Conservation (phyloP, 2,888 invertebrate species). For the Aromia moschata region DNA sequence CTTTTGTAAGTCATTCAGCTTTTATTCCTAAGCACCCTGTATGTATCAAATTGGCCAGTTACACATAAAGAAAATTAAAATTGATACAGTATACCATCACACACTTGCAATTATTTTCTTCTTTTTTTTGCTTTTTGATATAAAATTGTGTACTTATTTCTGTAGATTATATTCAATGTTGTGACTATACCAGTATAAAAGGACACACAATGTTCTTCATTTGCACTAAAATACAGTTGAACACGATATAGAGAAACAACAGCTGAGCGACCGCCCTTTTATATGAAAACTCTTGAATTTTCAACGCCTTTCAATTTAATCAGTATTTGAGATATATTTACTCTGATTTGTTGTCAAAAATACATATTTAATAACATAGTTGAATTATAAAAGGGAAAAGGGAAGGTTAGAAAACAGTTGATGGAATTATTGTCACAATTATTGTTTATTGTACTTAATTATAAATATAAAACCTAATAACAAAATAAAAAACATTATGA, state of each 20-base stretch:
- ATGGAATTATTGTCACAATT: too few relatives aligned
- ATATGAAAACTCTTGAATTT: constrained; percentile 1
- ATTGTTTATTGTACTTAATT: too few relatives aligned
- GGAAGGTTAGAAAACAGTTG: too few relatives aligned
- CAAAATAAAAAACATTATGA: too few relatives aligned
- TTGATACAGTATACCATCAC: constrained; percentile 47
- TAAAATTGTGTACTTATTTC: constrained; percentile 23
- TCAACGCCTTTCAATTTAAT: too few relatives aligned
- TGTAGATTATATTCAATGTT: constrained; percentile 27
- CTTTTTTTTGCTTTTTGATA: constrained; percentile 30
- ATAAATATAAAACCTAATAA: too few relatives aligned
- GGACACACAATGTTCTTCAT: constrained; percentile 6
- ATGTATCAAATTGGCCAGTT: constrained; percentile 30
- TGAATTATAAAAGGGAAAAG: too few relatives aligned
- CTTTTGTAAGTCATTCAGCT: constrained; percentile 12
- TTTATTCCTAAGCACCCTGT: constrained; percentile 30
- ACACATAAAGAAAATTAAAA: constrained; percentile 27
- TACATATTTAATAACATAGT: too few relatives aligned
- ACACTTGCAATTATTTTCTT: constrained; percentile 47
- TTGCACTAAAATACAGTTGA: constrained; percentile 19
- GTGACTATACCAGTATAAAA: constrained; percentile 14
- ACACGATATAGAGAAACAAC: constrained; percentile 17
- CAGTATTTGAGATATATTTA: too few relatives aligned
- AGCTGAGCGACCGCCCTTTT: not conserved
- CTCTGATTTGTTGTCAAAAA: too few relatives aligned